These are phyloP conservation scores for Emmelina monodactyla DNA, from an alignment of 2,888 invertebrate species.

Conservation along the genomic window DNA sequence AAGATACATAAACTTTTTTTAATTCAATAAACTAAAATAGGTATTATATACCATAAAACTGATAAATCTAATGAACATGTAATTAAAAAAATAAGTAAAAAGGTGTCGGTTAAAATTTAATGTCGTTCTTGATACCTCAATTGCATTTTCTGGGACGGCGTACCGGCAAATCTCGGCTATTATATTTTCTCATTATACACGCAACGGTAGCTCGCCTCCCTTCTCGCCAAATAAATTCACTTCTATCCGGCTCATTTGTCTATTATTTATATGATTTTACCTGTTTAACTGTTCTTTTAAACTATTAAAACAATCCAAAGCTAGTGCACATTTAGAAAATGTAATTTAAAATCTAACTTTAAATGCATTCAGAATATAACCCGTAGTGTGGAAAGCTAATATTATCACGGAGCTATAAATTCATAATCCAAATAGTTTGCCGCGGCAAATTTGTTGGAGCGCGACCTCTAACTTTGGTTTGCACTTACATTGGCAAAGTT, in stretches of 20 bases:
- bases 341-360: no score
- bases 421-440: conserved; percentile 57
- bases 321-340: no score
- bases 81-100: no score
- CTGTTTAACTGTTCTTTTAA: conserved; percentile 13
- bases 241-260: conserved; percentile 40
- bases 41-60: no score
- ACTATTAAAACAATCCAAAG: no score
- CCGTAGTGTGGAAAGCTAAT: conserved; percentile 1
- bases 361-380: no score
- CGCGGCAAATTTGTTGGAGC: conserved; percentile 55
- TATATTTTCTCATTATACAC: conserved; percentile 65
- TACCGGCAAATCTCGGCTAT: conserved; percentile 56
- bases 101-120: no score
- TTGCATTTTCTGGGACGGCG: conserved; percentile 43
- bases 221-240: conserved; percentile 55
- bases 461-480: conserved; percentile 43
- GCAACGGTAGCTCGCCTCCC: conserved; percentile 41
- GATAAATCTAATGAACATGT: no score
- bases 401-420: conserved; percentile 30
- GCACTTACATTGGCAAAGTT: conserved; percentile 44
- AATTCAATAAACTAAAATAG: no score
- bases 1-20: no score
- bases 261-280: conserved; percentile 37
- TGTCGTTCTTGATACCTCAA: no score